Base-by-base conservation (phyloP, 2,888 invertebrate species). In the Polietes domitor region DNA sequence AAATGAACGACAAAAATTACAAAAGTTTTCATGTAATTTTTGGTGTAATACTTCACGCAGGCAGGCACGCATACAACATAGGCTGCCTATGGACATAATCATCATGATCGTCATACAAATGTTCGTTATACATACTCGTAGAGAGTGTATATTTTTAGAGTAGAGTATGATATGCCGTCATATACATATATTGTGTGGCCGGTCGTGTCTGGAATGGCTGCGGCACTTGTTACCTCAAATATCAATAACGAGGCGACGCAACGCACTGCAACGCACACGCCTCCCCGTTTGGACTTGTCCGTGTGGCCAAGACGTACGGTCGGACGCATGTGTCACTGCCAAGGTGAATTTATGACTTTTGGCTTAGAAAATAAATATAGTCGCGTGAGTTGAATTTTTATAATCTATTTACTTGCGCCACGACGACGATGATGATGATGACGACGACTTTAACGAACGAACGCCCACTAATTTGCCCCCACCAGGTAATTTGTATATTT, bases 151-250 rank as follows among this genome's bases (percentile, higher is more conserved):
- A 12, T 19, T 21, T 37, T 41, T 41, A 2, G 37, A 37, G 24
- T 68, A 6, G 12, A 0, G 6, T 68, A 68, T 68, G 24, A 68
- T 68, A 37, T 41, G 68, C 68, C 43, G 37, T 68, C 41, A 68
- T 43, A 41, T n/a, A 17, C 41, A 68, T 43, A 41, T n/a, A 17
- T 41, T 15, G 47, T 47, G 47, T 47, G 47, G 47, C n/a, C 15
- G 47, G 6, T 12, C 2, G 32, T 32, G 6, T 41, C 4, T 12
- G 41, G 15, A 4, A 12, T 41, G 41, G 55, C 21, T 65, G 72
- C 65, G 78, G 61, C 84, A 84, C 84, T 84, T 84, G 84, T 84
- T 84, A 81, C 81, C 73, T 73, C 70, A 84, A 70, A 73, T 72
- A 76, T 76, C n/a, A 47, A 32, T 6, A 32, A 26, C 73, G 53